Evolutionary conservation across 1,140 invertebrate genomes (phyloP), one percentile per base, ranked within the genome.

Genomic region (Planococcus citri): DNA sequence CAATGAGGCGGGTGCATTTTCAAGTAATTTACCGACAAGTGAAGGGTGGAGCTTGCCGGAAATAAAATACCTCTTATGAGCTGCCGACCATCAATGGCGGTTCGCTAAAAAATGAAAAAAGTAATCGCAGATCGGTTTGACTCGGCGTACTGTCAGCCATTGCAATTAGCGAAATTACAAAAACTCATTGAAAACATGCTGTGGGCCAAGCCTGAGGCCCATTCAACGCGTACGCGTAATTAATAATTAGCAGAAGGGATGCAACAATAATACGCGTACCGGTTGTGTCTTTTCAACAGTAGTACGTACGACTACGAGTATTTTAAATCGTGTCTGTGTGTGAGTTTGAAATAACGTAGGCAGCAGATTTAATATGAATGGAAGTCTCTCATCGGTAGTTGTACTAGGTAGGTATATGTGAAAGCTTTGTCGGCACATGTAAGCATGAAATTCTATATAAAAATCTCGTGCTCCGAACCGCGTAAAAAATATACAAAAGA

Each of bases 101-200:
- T 14, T 37, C 14, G 33, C 14, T 37, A n/a, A 8, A 14, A 37
- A 14, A 14, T 17, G 41, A 51, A 51, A 51, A 51, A 51, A n/a
- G n/a, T n/a, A n/a, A n/a, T n/a, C n/a, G n/a, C n/a, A n/a, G n/a
- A 51, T 51, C 41, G n/a, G 41, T 51, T 51, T 51, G 41, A 51
- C 41, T 51, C 17, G 33, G 33, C 14, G 14, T n/a, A n/a, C n/a
- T 17, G 41, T 51, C 41, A 51, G 41, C 41, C 41, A 51, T 51
- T 51, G 41, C 41, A 51, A 51, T 51, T 51, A 51, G 41, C 41
- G 41, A 51, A 51, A 51, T 51, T 51, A 51, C 41, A 51, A 51
- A 51, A 51, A 51, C 41, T 51, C 41, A 51, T n/a, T n/a, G n/a
- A n/a, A n/a, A n/a, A n/a, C n/a, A n/a, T n/a, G n/a, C n/a, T n/a